Evolutionary conservation across 1,140 invertebrate genomes (phyloP).

Genomic region (Nylanderia fulva): DNA sequence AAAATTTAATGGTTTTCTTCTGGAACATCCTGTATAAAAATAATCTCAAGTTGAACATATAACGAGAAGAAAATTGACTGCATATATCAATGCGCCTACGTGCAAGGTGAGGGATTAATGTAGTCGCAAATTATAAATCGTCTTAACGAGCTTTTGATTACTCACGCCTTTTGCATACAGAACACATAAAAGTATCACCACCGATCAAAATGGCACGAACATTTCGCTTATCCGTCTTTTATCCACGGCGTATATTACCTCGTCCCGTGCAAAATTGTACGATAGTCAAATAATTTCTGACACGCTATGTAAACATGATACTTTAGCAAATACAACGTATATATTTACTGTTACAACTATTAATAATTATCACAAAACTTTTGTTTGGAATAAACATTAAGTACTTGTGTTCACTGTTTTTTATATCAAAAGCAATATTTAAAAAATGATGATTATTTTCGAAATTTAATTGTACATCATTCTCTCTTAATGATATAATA

Average conservation of each 20-base stretch:
- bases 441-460: not conserved
- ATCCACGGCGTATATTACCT: conserved; percentile 40
- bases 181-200: conserved; percentile 78
- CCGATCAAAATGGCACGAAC: conserved; percentile 65
- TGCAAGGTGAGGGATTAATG: conserved; percentile 58
- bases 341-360: not conserved
- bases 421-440: not conserved
- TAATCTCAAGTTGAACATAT: not conserved
- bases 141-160: conserved; percentile 83
- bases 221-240: conserved; percentile 63
- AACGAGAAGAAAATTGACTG: conserved; percentile 31
- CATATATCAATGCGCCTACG: not conserved
- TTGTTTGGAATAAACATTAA: not conserved
- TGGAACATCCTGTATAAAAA: conserved; percentile 11
- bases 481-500: not conserved
- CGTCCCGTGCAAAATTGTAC: conserved; percentile 6
- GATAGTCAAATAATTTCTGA: conserved; percentile 41
- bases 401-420: not conserved
- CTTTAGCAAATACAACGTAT: conserved; percentile 5
- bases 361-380: not conserved
- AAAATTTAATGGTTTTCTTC: not conserved
- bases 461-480: not conserved
- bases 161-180: conserved; percentile 66
- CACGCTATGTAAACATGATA: conserved; percentile 40
- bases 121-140: conserved; percentile 80